A percentile compares a stretch with the other conserved stretches of the same genome.
Conservation (phyloP, 2,888 invertebrate species). For the Gasteruption jaculator region DNA sequence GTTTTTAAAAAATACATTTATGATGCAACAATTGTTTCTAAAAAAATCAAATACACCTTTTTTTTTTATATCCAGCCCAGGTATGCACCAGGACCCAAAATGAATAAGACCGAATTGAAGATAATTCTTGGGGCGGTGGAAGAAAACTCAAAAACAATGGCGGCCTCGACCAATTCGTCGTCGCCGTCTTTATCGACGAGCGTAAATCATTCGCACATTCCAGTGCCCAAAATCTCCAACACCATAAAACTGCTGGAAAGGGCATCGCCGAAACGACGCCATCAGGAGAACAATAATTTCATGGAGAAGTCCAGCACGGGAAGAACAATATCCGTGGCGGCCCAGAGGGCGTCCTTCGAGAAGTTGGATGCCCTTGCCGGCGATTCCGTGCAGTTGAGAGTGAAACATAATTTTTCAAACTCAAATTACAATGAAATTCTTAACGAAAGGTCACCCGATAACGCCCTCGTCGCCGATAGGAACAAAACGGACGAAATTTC, state of each 20-base stretch:
- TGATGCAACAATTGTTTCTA: too few species aligned
- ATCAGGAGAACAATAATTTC: too few species aligned
- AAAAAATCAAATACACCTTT: too few species aligned
- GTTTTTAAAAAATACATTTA: too few species aligned
- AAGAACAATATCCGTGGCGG: conserved; percentile 41
- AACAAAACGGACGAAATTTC: conserved; percentile 12
- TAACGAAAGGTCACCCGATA: too few species aligned
- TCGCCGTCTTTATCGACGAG: conserved; percentile 27
- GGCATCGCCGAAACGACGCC: conserved; percentile 31
- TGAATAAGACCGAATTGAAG: conserved; percentile 42
- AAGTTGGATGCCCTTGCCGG: conserved; percentile 31
- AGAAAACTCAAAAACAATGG: too few species aligned
- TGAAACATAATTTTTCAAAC: too few species aligned
- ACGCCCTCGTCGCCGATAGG: too few species aligned
- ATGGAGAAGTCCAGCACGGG: conserved; percentile 31
- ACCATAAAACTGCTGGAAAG: conserved; percentile 33
- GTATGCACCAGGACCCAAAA: too few species aligned
- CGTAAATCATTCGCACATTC: conserved; percentile 45
- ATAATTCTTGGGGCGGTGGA: conserved; percentile 30
- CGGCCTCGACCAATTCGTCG: too few species aligned
- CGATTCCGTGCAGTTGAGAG: too few species aligned
- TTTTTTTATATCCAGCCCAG: too few species aligned
- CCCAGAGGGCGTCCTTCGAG: conserved; percentile 46
- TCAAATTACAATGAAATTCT: background rate
- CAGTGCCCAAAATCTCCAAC: conserved; percentile 38